Evolutionary conservation across 2,888 invertebrate genomes (phyloP), one percentile per base, ranked within the genome.

Genomic region (Temnothorax ravouxi): DNA sequence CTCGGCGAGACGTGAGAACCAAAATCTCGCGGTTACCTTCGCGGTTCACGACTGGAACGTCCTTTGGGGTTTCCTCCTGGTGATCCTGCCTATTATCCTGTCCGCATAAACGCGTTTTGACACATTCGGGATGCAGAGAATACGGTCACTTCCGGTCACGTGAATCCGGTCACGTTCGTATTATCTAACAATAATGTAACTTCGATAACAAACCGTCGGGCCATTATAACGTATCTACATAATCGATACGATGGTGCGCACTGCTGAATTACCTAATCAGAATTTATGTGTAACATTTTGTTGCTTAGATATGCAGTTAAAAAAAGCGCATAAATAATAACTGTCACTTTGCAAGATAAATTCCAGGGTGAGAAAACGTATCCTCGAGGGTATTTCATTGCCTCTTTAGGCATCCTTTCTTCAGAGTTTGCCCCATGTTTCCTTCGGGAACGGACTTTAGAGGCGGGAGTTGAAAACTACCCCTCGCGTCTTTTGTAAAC

Each of bases 21-120:
- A 61, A 52, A 61, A 50, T 75, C 15, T 50, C n/a, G 38, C 18
- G 11, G 21, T 62, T 6, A 34, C 29, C 11, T 50, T 21, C 29
- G 34, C 29, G 15, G 47, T 61, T 6, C 25, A 61, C 56, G 29
- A 44, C 15, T 47, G 3, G 3, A 59, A n/a, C 54, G 75, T 84
- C 81, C 84, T 79, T 61, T 77, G 84, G 72, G 84, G 72, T 88
- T 83, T 86, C 75, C 84, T 41, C 44, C 81, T 80, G 86, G 87
- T 87, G 84, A 88, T 90, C 86, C 85, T 77, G 82, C 84, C 84
- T 34, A 88, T 91, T 91, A 91, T 87, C 85, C 80, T 71, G 69
- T 67, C 87, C 85, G n/a, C n/a, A 79, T 88, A 86, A 87, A 88
- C 82, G 84, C 71, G 83, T 86, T 74, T 84, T 79, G 72, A 25